Evolutionary conservation across 2,797 vertebrate species (phyloP).

Genomic region (Esox masquinongy): DNA sequence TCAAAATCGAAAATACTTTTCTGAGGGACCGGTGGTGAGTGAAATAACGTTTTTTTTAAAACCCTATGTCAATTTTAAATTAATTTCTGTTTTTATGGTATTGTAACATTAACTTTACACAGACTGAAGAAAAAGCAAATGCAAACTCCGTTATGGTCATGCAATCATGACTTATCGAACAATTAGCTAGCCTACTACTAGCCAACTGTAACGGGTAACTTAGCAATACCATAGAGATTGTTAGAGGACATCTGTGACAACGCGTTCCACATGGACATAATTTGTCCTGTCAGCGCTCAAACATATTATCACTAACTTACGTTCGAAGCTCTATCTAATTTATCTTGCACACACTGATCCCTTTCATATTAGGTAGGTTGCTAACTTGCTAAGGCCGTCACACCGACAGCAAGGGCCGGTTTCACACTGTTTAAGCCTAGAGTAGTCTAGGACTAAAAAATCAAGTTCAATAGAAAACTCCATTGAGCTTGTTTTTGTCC

Average conservation of each 20-base stretch:
- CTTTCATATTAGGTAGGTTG: neutral
- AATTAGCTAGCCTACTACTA: too few relatives aligned
- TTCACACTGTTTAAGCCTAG: too few relatives aligned
- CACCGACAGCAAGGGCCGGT: neutral
- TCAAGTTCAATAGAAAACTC: neutral
- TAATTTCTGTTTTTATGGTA: neutral
- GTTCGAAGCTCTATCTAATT: neutral
- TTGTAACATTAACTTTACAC: neutral
- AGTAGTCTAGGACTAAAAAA: neutral
- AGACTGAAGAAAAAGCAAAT: neutral
- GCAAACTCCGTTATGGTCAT: too few relatives aligned
- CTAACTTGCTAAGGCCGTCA: neutral
- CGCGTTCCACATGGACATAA: too few relatives aligned
- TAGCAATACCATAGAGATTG: too few relatives aligned
- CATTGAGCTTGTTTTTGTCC: too few relatives aligned
- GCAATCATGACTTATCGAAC: too few relatives aligned
- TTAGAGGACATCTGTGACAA: too few relatives aligned
- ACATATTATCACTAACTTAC: too few relatives aligned
- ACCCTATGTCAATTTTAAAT: neutral
- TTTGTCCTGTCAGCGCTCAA: too few relatives aligned
- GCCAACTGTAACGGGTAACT: too few relatives aligned
- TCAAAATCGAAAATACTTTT: slow-evolving; percentile 45
- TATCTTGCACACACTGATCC: neutral
- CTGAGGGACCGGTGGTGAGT: slow-evolving; percentile 66
- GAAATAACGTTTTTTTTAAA: neutral